These are phyloP conservation scores for Cynocephalus volans DNA, from an alignment of 2,113 vertebrate genomes.

Conservation along the genomic window DNA sequence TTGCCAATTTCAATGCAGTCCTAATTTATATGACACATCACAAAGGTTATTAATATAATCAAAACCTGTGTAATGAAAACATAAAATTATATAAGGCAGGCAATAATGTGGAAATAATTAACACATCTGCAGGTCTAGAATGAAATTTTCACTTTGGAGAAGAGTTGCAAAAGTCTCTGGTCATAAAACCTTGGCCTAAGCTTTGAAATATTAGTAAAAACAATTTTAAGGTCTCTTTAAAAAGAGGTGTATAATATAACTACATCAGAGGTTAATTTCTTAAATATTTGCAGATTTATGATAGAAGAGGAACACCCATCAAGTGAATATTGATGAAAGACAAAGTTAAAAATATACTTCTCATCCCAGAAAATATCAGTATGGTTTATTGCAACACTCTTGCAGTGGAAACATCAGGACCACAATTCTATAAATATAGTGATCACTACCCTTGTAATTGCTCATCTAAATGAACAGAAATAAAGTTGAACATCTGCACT, in stretches of 20 bases:
- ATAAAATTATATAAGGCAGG: neutral
- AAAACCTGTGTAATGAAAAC: neutral
- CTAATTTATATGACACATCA: slow-evolving; percentile 18
- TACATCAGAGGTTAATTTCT: neutral
- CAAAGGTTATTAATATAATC: neutral
- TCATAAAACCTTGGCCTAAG: neutral
- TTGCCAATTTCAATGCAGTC: neutral
- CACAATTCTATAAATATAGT: neutral
- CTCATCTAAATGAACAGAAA: neutral
- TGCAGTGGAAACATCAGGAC: neutral
- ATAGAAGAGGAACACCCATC: neutral
- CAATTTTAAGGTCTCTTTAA: neutral
- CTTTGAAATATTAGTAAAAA: neutral
- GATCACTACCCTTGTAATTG: neutral
- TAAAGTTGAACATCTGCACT: neutral
- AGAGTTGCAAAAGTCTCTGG: neutral
- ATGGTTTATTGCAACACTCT: neutral
- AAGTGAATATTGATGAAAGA: slow-evolving; percentile 41
- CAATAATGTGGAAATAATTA: slow-evolving; percentile 30
- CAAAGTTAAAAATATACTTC: neutral
- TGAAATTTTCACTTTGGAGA: neutral
- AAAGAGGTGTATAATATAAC: neutral
- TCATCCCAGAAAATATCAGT: neutral
- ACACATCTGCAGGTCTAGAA: neutral
- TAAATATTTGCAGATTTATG: neutral